Conservation (phyloP, 2,888 invertebrate genomes). For the Portevinia maculata region DNA sequence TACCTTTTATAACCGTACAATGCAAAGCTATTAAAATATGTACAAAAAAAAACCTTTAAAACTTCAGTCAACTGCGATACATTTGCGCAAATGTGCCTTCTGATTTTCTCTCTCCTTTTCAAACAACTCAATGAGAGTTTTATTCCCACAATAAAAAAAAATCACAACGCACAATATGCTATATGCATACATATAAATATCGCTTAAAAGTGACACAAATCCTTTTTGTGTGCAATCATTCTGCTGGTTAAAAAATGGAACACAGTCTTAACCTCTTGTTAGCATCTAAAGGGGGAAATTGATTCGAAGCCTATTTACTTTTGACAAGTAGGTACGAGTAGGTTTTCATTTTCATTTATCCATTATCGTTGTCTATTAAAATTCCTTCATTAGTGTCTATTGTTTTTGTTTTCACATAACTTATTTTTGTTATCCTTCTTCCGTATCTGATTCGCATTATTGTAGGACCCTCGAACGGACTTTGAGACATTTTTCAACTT, state of each 20-base stretch:
- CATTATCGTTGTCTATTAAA: too few species aligned
- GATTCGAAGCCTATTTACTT: constrained; percentile 15
- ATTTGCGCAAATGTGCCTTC: constrained; percentile 14
- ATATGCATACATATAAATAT: not conserved
- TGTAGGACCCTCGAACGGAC: not conserved
- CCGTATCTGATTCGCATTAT: not conserved
- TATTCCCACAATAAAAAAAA: constrained; percentile 5
- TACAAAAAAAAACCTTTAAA: constrained; percentile 2
- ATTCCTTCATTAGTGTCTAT: not conserved
- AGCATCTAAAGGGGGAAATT: not conserved
- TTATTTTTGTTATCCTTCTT: not conserved
- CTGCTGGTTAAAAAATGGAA: constrained; percentile 30
- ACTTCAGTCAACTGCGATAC: constrained; percentile 29
- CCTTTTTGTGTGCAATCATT: constrained; percentile 35
- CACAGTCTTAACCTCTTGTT: constrained; percentile 40
- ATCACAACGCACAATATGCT: not conserved
- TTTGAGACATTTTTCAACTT: not conserved
- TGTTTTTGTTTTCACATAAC: not conserved
- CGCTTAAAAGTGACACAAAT: constrained; percentile 7
- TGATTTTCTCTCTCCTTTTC: constrained; percentile 57
- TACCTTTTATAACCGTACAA: too few species aligned
- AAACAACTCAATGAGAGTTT: constrained; percentile 54
- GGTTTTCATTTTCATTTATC: not conserved
- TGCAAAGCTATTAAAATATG: not conserved
- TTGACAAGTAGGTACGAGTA: not conserved